phyloP scores from a whole-genome alignment of 2,797 vertebrate species.

The Lepilemur septentrionalis region DNA sequence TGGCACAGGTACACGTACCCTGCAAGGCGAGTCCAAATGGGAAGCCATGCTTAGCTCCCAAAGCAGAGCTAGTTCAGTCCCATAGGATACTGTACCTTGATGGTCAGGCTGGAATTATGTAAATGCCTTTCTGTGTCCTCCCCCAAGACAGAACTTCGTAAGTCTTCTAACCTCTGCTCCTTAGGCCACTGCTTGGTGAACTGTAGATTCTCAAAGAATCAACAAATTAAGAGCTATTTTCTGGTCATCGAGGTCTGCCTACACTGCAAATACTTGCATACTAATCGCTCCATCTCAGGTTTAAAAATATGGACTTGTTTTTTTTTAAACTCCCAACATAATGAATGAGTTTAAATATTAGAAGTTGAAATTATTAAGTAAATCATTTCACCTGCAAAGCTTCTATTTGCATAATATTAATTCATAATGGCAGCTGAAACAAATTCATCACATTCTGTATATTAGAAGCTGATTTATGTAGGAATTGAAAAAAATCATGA shows the following conservation, averaged over 20 bases:
- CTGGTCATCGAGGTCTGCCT: conserved; percentile 75
- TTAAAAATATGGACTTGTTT: conserved; percentile 82
- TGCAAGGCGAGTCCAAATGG: not conserved
- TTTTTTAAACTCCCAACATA: conserved; percentile 77
- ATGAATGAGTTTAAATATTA: conserved; percentile 87
- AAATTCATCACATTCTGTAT: conserved; percentile 87
- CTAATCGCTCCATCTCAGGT: conserved; percentile 74
- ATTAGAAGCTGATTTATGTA: conserved; percentile 88
- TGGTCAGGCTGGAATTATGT: not conserved
- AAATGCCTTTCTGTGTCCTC: not conserved
- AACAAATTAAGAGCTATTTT: conserved; percentile 76
- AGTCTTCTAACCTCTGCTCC: not conserved
- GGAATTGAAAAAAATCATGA: conserved; percentile 83
- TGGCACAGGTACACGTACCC: not conserved
- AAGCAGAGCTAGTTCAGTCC: not conserved
- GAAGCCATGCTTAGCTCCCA: not conserved
- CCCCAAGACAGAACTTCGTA: not conserved
- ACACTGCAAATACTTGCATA: conserved; percentile 71
- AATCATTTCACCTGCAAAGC: conserved; percentile 87
- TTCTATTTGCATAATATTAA: conserved; percentile 89
- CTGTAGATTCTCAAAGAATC: not conserved
- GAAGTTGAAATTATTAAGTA: conserved; percentile 88
- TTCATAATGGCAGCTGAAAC: conserved; percentile 87
- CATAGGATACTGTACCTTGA: not conserved
- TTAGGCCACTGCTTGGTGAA: not conserved